Percentiles rank a stretch among this genome's conserved stretches.
phyloP scores from a whole-genome alignment of 2,113 vertebrate species.

The Silurus asotus region DNA sequence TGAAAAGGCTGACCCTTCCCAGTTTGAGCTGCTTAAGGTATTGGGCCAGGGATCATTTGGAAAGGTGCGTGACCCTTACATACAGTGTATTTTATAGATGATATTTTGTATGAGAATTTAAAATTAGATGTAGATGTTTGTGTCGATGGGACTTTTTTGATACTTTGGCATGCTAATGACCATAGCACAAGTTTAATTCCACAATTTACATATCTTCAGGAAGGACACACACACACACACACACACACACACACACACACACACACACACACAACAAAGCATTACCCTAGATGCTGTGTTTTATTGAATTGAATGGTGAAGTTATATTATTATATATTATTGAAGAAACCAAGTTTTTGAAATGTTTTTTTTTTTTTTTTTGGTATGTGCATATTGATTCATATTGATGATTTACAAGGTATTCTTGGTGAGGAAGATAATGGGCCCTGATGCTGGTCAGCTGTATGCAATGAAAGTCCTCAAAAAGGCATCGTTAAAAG shows the following conservation, averaged over 20 bases:
- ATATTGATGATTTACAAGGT: constrained; percentile 72
- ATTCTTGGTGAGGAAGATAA: constrained; percentile 91
- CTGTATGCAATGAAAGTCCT: constrained; percentile 99
- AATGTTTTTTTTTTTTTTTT: neutral
- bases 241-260: neutral
- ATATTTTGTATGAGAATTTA: neutral
- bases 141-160: neutral
- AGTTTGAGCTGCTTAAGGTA: constrained; percentile 96
- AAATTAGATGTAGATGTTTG: neutral
- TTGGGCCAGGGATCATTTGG: constrained; percentile 97
- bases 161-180: neutral
- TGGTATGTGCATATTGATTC: neutral
- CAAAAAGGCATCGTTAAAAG: constrained; percentile 98
- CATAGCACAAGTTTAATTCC: neutral
- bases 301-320: neutral
- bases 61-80: constrained; percentile 76
- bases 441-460: constrained; percentile 91
- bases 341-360: neutral
- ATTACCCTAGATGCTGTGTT: neutral
- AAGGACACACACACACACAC: neutral
- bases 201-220: neutral
- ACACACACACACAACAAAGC: neutral
- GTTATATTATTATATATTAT: neutral
- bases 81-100: neutral
- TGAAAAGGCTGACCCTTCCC: constrained; percentile 93